phyloP scores from a whole-genome alignment of 2,888 invertebrate genomes.

The Hemicrepidius hirtus region DNA sequence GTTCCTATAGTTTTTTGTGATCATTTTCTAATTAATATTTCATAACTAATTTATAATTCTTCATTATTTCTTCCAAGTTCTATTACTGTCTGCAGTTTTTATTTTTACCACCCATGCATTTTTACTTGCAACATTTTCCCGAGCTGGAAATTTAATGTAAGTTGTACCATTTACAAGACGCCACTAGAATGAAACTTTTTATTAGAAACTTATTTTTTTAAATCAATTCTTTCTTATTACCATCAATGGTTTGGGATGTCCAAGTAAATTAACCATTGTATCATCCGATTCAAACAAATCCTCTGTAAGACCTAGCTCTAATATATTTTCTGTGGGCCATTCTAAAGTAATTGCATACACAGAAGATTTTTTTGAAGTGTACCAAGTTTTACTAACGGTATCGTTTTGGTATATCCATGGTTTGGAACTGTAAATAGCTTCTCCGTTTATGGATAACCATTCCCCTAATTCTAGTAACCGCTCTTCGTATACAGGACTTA shows the following conservation, averaged over 20 bases:
- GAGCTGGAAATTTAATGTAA: slow-evolving; percentile 70
- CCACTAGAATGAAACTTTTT: background rate
- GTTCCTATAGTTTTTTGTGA: too few relatives aligned
- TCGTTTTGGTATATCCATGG: slow-evolving; percentile 90
- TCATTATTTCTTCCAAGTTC: too few relatives aligned
- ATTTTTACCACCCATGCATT: slow-evolving; percentile 73
- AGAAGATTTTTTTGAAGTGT: slow-evolving; percentile 60
- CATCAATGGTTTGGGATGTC: slow-evolving; percentile 64
- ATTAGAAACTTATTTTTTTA: too few relatives aligned
- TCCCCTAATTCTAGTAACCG: slow-evolving; percentile 82
- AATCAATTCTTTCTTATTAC: background rate
- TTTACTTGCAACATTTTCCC: slow-evolving; percentile 68
- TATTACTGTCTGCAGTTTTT: too few relatives aligned
- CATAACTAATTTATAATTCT: too few relatives aligned
- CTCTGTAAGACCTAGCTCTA: slow-evolving; percentile 71
- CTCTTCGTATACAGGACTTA: slow-evolving; percentile 87
- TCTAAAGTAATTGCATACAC: slow-evolving; percentile 82
- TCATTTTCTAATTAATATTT: too few relatives aligned
- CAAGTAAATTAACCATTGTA: slow-evolving; percentile 73
- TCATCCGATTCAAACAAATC: slow-evolving; percentile 57
- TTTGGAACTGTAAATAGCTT: slow-evolving; percentile 83
- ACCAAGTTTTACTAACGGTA: slow-evolving; percentile 75
- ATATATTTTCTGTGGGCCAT: slow-evolving; percentile 79
- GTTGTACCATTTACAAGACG: background rate
- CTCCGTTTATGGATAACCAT: slow-evolving; percentile 86